These are phyloP conservation scores for Pardalotus punctatus DNA, from an alignment of 2,113 vertebrate species.

Conservation along the genomic window DNA sequence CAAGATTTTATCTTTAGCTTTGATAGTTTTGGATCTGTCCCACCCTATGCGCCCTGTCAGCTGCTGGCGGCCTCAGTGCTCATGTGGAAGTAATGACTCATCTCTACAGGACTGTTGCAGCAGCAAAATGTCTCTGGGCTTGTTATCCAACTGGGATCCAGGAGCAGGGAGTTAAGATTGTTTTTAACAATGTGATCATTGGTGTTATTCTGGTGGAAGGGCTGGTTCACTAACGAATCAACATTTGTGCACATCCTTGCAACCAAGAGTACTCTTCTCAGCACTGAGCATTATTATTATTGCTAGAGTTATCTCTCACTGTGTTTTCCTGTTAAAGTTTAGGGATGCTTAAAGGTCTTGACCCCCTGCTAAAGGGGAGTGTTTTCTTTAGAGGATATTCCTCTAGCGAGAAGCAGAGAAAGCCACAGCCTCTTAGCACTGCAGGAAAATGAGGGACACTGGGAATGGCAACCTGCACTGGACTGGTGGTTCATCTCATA, in stretches of 20 bases:
- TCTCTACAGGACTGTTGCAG: not conserved
- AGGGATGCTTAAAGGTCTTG: not conserved
- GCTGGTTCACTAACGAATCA: not conserved
- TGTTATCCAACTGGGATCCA: not conserved
- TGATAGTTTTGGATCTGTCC: not conserved
- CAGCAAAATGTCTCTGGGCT: not conserved
- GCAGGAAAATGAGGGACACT: not conserved
- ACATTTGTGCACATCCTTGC: not conserved
- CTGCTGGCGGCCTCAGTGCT: not conserved
- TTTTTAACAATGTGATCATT: constrained; percentile 12
- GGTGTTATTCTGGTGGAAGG: constrained; percentile 2
- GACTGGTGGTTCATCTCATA: not conserved
- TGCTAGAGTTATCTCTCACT: not conserved
- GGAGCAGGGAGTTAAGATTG: not conserved
- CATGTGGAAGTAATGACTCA: constrained; percentile 2
- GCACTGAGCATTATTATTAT: not conserved
- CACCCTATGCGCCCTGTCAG: not conserved
- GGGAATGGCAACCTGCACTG: not conserved
- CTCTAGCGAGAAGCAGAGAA: not conserved
- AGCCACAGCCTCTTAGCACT: not conserved
- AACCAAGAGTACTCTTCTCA: not conserved
- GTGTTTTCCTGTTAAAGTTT: not conserved
- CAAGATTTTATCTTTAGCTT: not conserved
- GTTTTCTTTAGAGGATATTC: not conserved
- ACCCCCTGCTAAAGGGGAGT: not conserved